Percentiles rank a stretch among this genome's conserved stretches.
Conservation (phyloP, 1,140 invertebrate species). For the Drosophila micromelanica region DNA sequence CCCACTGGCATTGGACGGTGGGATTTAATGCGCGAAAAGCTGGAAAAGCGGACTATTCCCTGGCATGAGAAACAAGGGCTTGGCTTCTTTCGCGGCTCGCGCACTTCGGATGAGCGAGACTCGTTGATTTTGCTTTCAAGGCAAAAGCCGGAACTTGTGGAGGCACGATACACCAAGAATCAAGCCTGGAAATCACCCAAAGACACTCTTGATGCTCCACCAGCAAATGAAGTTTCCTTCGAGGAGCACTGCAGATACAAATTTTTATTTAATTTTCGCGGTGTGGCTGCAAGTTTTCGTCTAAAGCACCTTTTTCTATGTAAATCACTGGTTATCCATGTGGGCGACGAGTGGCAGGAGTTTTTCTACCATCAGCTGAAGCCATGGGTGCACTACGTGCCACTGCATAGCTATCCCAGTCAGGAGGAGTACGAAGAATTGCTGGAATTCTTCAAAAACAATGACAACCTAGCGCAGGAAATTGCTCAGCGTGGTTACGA, state of each 20-base stretch:
- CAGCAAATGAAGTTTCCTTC: slow-evolving; percentile 94
- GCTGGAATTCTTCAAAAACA: slow-evolving; percentile 90
- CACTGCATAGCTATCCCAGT: slow-evolving; percentile 89
- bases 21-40: slow-evolving; percentile 91
- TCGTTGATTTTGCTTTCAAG: slow-evolving; percentile 94
- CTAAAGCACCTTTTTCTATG: slow-evolving; percentile 98
- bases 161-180: slow-evolving; percentile 98
- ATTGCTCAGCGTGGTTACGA: slow-evolving; percentile 93
- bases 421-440: slow-evolving; percentile 89
- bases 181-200: slow-evolving; percentile 98
- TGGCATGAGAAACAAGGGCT: slow-evolving; percentile 92
- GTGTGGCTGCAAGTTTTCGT: slow-evolving; percentile 98
- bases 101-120: slow-evolving; percentile 96
- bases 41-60: slow-evolving; percentile 89
- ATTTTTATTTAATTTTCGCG: slow-evolving; percentile 98
- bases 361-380: slow-evolving; percentile 97
- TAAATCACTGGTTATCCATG: slow-evolving; percentile 97
- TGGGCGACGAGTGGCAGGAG: slow-evolving; percentile 97
- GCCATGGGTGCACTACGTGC: slow-evolving; percentile 98
- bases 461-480: slow-evolving; percentile 90
- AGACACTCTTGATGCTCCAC: slow-evolving; percentile 93
- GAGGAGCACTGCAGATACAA: slow-evolving; percentile 97
- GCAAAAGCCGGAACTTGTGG: slow-evolving; percentile 90
- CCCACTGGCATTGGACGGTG: slow-evolving; percentile 96
- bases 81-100: slow-evolving; percentile 96